Percentiles rank a stretch among this genome's conserved stretches.
phyloP scores from a whole-genome alignment of 2,113 vertebrate species.

The Paracanthobrama guichenoti region DNA sequence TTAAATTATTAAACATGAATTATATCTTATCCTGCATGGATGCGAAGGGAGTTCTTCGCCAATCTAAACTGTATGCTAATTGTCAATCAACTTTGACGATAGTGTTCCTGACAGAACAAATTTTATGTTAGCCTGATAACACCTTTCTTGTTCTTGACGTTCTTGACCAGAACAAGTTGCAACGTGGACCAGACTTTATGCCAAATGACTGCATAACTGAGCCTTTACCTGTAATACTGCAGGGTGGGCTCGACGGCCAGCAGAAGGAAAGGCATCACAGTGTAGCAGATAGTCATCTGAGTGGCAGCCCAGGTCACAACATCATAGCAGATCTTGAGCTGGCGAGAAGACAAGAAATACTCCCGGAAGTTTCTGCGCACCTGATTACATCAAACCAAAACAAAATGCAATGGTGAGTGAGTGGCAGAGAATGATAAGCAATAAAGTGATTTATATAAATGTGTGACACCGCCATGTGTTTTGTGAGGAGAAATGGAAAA shows the following conservation, averaged over 20 bases:
- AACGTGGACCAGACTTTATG: not conserved
- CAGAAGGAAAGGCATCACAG: slow-evolving; percentile 78
- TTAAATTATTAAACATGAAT: too few relatives aligned
- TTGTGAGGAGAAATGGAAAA: not conserved
- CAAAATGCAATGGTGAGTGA: not conserved
- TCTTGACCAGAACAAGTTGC: not conserved
- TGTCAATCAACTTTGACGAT: too few relatives aligned
- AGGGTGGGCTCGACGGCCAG: slow-evolving; percentile 71
- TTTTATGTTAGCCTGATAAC: not conserved
- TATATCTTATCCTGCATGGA: too few relatives aligned
- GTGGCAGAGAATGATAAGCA: not conserved
- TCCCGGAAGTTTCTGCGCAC: slow-evolving; percentile 71
- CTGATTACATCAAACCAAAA: slow-evolving; percentile 53
- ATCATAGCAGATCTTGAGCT: slow-evolving; percentile 72
- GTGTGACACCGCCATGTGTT: not conserved
- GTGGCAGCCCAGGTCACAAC: slow-evolving; percentile 76
- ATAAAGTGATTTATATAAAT: not conserved
- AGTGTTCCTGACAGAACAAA: not conserved
- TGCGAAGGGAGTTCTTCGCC: too few relatives aligned
- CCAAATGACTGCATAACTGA: not conserved
- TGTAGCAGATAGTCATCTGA: slow-evolving; percentile 78
- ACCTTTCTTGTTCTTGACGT: not conserved
- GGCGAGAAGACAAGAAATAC: slow-evolving; percentile 65
- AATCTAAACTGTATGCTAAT: too few relatives aligned
- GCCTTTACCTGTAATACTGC: slow-evolving; percentile 73